These are phyloP conservation scores for Prenolepis imparis DNA, from an alignment of 2,888 invertebrate genomes.

Conservation along the genomic window DNA sequence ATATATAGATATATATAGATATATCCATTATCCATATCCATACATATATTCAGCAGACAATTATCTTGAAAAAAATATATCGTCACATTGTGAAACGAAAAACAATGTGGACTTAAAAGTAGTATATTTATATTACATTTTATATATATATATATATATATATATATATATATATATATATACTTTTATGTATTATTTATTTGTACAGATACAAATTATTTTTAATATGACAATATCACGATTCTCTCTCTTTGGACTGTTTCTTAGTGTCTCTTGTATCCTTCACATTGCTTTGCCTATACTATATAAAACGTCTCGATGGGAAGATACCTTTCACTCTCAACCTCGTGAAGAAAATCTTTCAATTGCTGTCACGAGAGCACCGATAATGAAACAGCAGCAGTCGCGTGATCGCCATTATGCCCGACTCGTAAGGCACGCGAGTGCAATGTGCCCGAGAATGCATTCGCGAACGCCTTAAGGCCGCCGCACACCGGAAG, in stretches of 20 bases:
- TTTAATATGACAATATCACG: neutral
- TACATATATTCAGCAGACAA: neutral
- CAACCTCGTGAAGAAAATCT: conserved; percentile 27
- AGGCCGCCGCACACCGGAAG: conserved; percentile 50
- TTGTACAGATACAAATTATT: neutral
- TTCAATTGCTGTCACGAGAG: conserved; percentile 43
- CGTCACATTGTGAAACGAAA: neutral
- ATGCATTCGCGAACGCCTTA: conserved; percentile 54
- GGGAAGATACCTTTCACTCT: conserved; percentile 50
- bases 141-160: neutral
- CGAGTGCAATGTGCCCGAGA: conserved; percentile 53
- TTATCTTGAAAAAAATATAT: neutral
- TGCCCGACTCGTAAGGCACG: conserved; percentile 56
- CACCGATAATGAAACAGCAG: conserved; percentile 53
- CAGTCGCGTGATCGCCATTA: conserved; percentile 53
- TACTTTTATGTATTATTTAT: neutral
- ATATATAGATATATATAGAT: too few species aligned
- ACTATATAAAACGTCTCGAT: neutral
- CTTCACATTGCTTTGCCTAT: neutral
- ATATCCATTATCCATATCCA: too few species aligned
- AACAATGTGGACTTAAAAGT: neutral
- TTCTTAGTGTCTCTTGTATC: neutral
- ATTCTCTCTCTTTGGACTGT: too few species aligned
- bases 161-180: neutral
- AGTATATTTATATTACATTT: neutral